Conservation (phyloP, 2,797 vertebrate species). For the Sandelia bainsii region DNA sequence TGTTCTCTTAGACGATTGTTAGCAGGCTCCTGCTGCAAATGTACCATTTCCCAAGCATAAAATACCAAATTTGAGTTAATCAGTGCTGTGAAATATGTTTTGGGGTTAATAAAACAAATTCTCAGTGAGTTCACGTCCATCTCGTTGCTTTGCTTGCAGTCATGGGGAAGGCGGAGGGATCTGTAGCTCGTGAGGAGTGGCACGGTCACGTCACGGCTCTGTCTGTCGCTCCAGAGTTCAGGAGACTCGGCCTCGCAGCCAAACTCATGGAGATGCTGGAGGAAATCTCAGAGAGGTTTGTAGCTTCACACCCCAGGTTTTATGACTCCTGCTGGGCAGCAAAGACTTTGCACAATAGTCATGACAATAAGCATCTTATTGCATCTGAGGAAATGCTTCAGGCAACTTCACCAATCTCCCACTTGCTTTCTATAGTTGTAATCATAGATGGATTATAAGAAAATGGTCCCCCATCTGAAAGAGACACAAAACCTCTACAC, state of each 20-base stretch:
- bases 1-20: not conserved
- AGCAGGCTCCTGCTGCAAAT: too few relatives aligned
- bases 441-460: too few relatives aligned
- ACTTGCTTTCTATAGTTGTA: too few relatives aligned
- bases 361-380: too few relatives aligned
- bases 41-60: too few relatives aligned
- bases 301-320: not conserved
- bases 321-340: not conserved
- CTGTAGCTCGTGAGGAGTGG: conserved; percentile 95
- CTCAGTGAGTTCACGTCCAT: not conserved
- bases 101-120: not conserved
- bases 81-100: not conserved
- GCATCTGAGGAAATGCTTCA: too few relatives aligned
- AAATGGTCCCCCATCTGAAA: too few relatives aligned
- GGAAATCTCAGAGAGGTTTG: conserved; percentile 95
- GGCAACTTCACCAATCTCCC: too few relatives aligned
- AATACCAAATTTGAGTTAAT: too few relatives aligned
- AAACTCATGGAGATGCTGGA: conserved; percentile 97
- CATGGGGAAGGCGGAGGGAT: conserved; percentile 98
- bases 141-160: conserved; percentile 75
- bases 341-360: not conserved
- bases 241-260: conserved; percentile 92
- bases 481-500: too few relatives aligned
- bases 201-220: conserved; percentile 96
- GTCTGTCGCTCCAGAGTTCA: conserved; percentile 95